Evolutionary conservation across 2,113 vertebrate species (phyloP).

Genomic region (Theristicus caerulescens): DNA sequence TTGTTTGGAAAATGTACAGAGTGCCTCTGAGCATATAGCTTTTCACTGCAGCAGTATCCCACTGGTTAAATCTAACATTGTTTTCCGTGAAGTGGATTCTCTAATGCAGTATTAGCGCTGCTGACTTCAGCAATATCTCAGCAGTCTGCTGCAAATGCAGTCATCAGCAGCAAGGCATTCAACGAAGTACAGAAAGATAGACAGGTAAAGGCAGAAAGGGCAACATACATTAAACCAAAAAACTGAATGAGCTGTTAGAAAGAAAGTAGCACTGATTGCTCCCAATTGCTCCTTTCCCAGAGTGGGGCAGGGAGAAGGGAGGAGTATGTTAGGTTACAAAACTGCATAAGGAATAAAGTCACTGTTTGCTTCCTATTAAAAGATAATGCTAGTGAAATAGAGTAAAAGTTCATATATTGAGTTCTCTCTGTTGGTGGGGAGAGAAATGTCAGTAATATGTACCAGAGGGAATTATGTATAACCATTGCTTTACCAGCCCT

Average conservation of each 20-base stretch:
- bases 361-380: not conserved
- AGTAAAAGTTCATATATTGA: not conserved
- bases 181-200: not conserved
- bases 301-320: not conserved
- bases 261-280: not conserved
- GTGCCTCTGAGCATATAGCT: not conserved
- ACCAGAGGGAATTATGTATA: not conserved
- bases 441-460: not conserved
- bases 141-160: conserved; percentile 43
- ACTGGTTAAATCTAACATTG: not conserved
- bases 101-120: conserved; percentile 32
- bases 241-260: not conserved
- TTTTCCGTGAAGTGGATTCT: conserved; percentile 46
- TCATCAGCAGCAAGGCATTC: not conserved
- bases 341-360: not conserved
- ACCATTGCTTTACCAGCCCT: not conserved
- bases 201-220: not conserved
- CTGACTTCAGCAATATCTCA: conserved; percentile 70
- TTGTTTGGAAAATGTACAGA: not conserved
- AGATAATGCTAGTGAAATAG: not conserved
- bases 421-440: not conserved
- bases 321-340: not conserved
- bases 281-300: not conserved
- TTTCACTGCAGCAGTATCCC: not conserved
- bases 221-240: not conserved